Conservation (phyloP, 2,113 vertebrate genomes). For the Centropus bengalensis region DNA sequence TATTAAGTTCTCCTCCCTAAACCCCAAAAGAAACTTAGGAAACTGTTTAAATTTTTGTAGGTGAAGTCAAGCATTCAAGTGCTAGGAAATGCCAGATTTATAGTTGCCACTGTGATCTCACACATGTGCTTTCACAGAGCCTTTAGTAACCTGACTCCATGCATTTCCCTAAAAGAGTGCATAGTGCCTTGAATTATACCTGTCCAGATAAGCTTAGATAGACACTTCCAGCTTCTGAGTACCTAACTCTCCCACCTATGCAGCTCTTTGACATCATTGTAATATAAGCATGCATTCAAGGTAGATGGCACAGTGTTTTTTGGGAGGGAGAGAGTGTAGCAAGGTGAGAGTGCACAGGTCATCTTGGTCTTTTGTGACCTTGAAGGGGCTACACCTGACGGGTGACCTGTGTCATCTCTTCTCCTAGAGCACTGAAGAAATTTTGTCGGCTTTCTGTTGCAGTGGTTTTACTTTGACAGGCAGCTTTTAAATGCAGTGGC, state of each 20-base stretch:
- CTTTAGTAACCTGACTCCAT: neutral
- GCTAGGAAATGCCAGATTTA: slow-evolving; percentile 10
- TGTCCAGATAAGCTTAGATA: neutral
- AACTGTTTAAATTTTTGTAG: neutral
- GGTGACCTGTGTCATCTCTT: neutral
- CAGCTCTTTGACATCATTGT: neutral
- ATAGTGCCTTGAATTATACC: neutral
- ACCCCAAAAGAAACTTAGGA: neutral
- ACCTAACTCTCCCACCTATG: neutral
- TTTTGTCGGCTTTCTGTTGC: neutral
- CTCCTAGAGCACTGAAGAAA: neutral
- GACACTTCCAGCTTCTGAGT: neutral
- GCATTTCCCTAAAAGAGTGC: neutral
- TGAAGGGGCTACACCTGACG: neutral
- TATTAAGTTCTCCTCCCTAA: neutral
- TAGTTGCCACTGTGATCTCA: neutral
- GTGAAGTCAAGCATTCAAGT: neutral
- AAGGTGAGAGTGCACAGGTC: neutral
- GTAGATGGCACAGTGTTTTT: neutral
- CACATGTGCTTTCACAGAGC: slow-evolving; percentile 6
- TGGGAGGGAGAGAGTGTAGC: too few relatives aligned
- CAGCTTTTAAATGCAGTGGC: neutral
- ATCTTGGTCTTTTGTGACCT: neutral
- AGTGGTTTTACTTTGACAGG: neutral
- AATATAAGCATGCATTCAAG: neutral